Evolutionary conservation across 1,140 invertebrate species (phyloP), one percentile per base, ranked within the genome.

Genomic region (Diabrotica virgifera): DNA sequence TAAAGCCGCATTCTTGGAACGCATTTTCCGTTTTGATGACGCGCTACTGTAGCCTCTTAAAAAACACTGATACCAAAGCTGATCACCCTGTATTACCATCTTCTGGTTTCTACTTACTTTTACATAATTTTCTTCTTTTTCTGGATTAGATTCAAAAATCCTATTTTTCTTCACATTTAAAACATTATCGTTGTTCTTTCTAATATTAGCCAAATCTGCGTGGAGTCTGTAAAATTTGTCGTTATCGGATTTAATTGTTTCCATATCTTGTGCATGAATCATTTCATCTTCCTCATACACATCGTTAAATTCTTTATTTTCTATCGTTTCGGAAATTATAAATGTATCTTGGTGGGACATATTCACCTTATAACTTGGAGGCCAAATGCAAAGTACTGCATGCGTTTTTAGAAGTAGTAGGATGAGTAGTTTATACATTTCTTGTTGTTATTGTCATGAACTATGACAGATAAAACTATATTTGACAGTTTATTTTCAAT

Each of bases 201-300:
- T 24, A 24, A 24, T 24, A 24, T 24, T 24, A 24, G 24, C 24
- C 24, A 24, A 24, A 24, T 24, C 24, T 24, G 24, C 24, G 50
- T 76, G 75, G 5, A 76, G 68, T 52, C 58, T 68, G 37, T 55
- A 71, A 63, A 70, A 76, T 66, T 75, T 71, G 5, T 72, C 58
- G 37, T 51, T 24, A 40, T 59, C 13, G 9, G 9, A 52, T 12
- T 64, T 63, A 61, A 63, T 4, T 54, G 56, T 36, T 68, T 65
- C 46, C 52, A 72, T 14, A 50, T 73, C 69, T 5, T 67, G 11
- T 57, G 67, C 53, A 54, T 68, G 61, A 35, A 78, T 75, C 67
- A 79, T 73, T 69, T 78, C 76, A 54, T 77, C 73, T 38, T 77
- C 76, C 14, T 74, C 68, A n/a, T 70, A 73, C 62, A 77, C 66